These are phyloP conservation scores for Himalopsyche tibetana DNA, from an alignment of 2,888 invertebrate species.

Conservation along the genomic window DNA sequence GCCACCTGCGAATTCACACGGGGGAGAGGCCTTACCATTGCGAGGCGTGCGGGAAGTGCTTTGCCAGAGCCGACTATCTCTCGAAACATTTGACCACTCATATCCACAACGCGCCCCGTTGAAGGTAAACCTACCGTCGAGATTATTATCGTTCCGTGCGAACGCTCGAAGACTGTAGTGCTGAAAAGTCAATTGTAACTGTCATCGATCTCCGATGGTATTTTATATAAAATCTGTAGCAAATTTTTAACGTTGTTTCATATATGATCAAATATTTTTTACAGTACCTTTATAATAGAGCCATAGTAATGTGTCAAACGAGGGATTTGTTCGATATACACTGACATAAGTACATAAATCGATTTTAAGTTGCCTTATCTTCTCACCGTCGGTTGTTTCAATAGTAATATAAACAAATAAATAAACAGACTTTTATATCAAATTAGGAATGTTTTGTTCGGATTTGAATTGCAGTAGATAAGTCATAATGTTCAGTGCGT, in stretches of 20 bases:
- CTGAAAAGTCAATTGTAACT: conserved; percentile 63
- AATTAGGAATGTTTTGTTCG: neutral
- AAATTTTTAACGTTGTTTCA: conserved; percentile 62
- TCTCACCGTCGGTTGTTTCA: conserved; percentile 66
- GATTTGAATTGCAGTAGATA: conserved; percentile 45
- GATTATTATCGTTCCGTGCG: neutral
- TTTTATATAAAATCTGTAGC: conserved; percentile 63
- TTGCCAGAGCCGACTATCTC: conserved; percentile 92
- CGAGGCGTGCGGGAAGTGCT: conserved; percentile 94
- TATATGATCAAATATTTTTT: conserved; percentile 64
- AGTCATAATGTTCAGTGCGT: conserved; percentile 41
- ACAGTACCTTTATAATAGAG: conserved; percentile 65
- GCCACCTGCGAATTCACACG: conserved; percentile 91
- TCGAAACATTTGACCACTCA: conserved; percentile 94
- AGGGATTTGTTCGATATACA: conserved; percentile 63
- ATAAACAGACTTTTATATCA: conserved; percentile 41
- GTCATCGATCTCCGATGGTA: conserved; percentile 49
- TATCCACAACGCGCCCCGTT: conserved; percentile 84
- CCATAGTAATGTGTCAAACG: conserved; percentile 63
- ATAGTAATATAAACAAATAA: conserved; percentile 53
- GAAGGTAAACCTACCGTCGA: conserved; percentile 1
- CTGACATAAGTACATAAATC: conserved; percentile 63
- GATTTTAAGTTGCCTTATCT: conserved; percentile 66
- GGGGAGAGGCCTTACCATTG: conserved; percentile 94
- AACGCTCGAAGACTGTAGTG: conserved; percentile 37